Evolutionary conservation across 53 echinoderm and acorn worm species (phyloP).

Genomic region (Actinopyga echinites): DNA sequence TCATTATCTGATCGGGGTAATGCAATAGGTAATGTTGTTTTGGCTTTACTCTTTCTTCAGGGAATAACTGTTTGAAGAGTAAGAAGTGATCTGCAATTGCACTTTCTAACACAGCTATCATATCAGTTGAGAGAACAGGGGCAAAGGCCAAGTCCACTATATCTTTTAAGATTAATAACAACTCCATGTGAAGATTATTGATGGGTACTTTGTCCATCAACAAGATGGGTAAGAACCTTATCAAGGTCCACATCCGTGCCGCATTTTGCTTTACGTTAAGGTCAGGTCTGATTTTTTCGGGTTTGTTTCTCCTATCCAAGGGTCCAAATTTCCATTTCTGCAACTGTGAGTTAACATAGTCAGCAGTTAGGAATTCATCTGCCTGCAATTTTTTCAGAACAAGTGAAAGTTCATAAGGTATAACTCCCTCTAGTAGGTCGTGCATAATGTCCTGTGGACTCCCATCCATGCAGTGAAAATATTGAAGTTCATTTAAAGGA

Average conservation of each 20-base stretch:
- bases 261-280: slow-evolving; percentile 20
- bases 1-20: slow-evolving; percentile 17
- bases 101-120: slow-evolving; percentile 1
- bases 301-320: slow-evolving; percentile 1
- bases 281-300: slow-evolving; percentile 4
- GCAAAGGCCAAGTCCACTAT: not conserved
- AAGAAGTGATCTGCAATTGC: not conserved
- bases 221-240: slow-evolving; percentile 4
- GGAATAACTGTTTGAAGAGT: not conserved
- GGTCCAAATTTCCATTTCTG: not conserved
- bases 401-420: slow-evolving; percentile 1
- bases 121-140: slow-evolving; percentile 1
- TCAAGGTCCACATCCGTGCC: slow-evolving; percentile 3
- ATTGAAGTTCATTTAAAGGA: slow-evolving; percentile 8
- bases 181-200: slow-evolving; percentile 3
- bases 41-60: not conserved
- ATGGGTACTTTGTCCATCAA: not conserved
- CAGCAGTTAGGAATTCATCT: not conserved
- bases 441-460: slow-evolving; percentile 7
- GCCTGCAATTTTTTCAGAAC: not conserved
- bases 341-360: not conserved
- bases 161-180: not conserved
- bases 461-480: slow-evolving; percentile 30
- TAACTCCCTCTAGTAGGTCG: not conserved
- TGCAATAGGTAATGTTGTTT: slow-evolving; percentile 10